Evolutionary conservation across 2,113 vertebrate species (phyloP), one percentile per base, ranked within the genome.

Genomic region (Donacobius atricapilla): DNA sequence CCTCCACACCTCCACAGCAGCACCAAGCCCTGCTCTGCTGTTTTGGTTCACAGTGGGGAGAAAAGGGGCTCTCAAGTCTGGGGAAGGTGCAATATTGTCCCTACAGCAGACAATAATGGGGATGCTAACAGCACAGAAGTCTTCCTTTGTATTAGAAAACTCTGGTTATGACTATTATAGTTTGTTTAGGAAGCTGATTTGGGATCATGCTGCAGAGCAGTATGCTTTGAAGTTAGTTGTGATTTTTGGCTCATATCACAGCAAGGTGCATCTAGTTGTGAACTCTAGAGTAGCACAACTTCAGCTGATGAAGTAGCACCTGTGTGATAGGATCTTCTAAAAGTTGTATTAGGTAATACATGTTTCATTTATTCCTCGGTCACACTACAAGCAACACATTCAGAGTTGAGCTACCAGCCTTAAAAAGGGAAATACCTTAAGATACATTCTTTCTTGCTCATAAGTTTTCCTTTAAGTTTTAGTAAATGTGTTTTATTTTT

Each of bases 141-240:
- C 0, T 44, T 82, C 5, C 69, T 53, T 66, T 0, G 0, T 65
- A 7, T 42, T 35, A 3, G 57, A 71, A 35, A 71, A 6, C 23
- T 73, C 37, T 33, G 21, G 27, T 84, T 82, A 31, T 35, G 65
- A 48, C 37, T 39, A 27, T 47, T 84, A 79, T 7, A 31, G 24
- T 42, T 90, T 61, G 27, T 47, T 8, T 37, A 57, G 68, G 45
- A 48, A 35, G n/a, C 40, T n/a, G 22, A 13, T 25, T 72, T 72
- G n/a, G 22, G 58, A 51, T 83, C 4, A 5, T 44, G 37, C 30
- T 15, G 13, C 31, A 39, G n/a, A 88, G 20, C 16, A 33, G 12
- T 15, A 1, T 21, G 30, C 50, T 88, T 90, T 87, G 56, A 63
- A 86, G 17, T 40, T 27, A 37, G 56, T 25, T 77, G 31, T 68